Percentiles rank a stretch among this genome's conserved stretches.
Conservation (phyloP, 1,140 invertebrate species). For the Bombus sibiricus region DNA sequence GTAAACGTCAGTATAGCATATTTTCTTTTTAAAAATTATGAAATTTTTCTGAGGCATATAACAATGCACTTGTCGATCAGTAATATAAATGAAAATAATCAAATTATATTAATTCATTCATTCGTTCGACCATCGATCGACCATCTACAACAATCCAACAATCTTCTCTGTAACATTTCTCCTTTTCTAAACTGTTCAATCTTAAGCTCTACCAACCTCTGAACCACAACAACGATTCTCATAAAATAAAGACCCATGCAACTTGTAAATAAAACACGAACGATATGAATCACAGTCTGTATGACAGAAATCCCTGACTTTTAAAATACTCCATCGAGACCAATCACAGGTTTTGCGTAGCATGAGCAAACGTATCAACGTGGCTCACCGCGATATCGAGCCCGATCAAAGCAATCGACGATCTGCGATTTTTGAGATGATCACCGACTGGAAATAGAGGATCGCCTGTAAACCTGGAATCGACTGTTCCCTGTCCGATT, state of each 20-base stretch:
- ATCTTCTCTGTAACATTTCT: not conserved
- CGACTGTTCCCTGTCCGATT: not conserved
- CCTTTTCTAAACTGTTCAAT: not conserved
- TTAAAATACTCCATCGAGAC: not conserved
- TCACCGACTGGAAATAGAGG: not conserved
- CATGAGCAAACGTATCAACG: not conserved
- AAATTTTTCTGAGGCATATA: not conserved
- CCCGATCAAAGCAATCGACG: not conserved
- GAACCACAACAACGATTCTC: too few species aligned
- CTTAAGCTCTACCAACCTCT: not conserved
- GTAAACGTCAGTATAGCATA: too few species aligned
- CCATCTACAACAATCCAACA: not conserved
- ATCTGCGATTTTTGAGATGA: constrained; percentile 1
- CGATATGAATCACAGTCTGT: not conserved
- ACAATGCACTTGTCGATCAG: not conserved
- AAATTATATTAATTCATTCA: not conserved
- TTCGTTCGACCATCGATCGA: not conserved
- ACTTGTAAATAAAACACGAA: not conserved
- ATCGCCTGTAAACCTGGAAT: not conserved
- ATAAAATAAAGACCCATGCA: not conserved
- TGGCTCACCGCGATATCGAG: not conserved
- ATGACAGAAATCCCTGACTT: not conserved
- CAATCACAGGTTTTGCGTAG: not conserved
- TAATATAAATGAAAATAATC: not conserved
- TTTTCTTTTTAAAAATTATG: too few species aligned